Evolutionary conservation across 2,113 vertebrate species (phyloP).

Genomic region (Pipra filicauda): DNA sequence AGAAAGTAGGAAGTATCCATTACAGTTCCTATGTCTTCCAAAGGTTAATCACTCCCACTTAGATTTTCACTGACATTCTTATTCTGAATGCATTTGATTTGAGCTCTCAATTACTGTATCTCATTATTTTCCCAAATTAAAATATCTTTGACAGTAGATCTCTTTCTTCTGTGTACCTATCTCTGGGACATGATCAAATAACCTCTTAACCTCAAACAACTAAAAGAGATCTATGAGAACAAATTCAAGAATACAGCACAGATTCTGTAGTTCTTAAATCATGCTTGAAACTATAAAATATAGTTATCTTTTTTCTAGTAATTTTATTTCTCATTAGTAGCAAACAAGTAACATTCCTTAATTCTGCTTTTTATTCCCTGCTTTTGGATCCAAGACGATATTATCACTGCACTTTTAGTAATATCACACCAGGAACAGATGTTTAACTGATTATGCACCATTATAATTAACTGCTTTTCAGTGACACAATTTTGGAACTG

Average conservation of each 20-base stretch:
- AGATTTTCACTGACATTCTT: background rate
- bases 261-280: background rate
- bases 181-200: background rate
- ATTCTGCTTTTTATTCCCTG: background rate
- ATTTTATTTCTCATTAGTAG: background rate
- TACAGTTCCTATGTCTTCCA: background rate
- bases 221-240: background rate
- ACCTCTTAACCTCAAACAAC: background rate
- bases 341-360: background rate
- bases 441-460: constrained; percentile 24
- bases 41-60: background rate
- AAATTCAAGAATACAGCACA: background rate
- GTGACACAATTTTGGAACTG: constrained; percentile 23
- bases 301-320: background rate
- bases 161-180: background rate
- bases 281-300: background rate
- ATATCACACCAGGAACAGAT: constrained; percentile 44
- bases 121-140: constrained; percentile 1
- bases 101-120: background rate
- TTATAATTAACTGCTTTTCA: constrained; percentile 30
- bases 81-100: background rate
- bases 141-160: background rate
- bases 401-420: background rate
- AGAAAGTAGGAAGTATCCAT: background rate
- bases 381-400: background rate